Base-by-base conservation (phyloP, 2,888 invertebrate species). In the Bombylius discolor region DNA sequence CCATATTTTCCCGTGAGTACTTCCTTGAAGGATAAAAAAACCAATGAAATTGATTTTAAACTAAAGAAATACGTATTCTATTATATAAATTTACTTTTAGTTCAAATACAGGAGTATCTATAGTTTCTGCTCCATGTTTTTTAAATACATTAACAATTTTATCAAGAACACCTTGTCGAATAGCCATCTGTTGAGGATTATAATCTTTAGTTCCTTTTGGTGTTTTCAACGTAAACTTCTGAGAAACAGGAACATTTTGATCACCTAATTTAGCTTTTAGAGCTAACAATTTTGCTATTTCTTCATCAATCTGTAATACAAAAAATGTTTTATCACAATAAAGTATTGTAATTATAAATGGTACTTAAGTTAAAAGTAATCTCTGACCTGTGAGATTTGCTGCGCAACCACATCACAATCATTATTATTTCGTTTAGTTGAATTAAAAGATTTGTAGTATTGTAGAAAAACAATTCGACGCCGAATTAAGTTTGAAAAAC, bases 1-100 rank as follows among this genome's bases (percentile, higher is more conserved):
- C 99, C 99, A 77, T 99, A 99, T 77, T 99, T 99, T 50, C 97
- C 99, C 31, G 95, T 96, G 52, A 99, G 77, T 5, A 97, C 94
- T 74, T 98, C 96, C 91, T 95, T 14, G 7, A 53, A 49, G 33
- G 11, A n/a, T n/a, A n/a, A 49, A 71, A 11, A 68, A 71, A 57
- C 59, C 47, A 50, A 52, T 50, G 50, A 46, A 34, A 48, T 52
- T 33, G 31, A 23, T 34, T 32, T 50, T 45, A 31, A 5, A 39
- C 51, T 51, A 11, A 11, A 44, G 5, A 11, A 36, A 36, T 7
- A 36, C 5, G 8, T 36, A 8, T 7, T 7, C 47, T n/a, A 13
- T 45, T 7, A 12, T 9, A 53, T 23, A 8, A 33, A 53, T 57
- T 64, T 71, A 92, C 94, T 81, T 92, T 97, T 14, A 97, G 76